Evolutionary conservation across 2,113 vertebrate genomes (phyloP).

Genomic region (Gambusia holbrooki): DNA sequence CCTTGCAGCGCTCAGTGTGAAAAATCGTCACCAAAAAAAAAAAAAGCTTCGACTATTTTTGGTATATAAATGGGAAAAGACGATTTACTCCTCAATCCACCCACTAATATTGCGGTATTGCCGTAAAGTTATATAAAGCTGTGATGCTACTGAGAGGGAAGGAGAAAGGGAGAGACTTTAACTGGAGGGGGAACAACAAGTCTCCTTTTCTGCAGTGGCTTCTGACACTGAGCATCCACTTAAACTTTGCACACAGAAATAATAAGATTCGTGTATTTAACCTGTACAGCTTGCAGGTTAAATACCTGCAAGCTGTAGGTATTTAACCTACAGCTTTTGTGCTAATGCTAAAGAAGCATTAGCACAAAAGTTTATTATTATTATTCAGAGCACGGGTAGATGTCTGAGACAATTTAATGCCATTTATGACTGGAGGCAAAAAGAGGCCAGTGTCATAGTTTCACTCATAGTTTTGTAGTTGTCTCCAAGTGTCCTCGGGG

Average conservation of each 20-base stretch:
- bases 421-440: slow-evolving; percentile 22
- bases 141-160: slow-evolving; percentile 41
- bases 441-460: slow-evolving; percentile 30
- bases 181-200: slow-evolving; percentile 47
- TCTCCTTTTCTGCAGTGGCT: slow-evolving; percentile 34
- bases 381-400: slow-evolving; percentile 7
- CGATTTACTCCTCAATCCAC: slow-evolving; percentile 58
- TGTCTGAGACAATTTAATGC: slow-evolving; percentile 33
- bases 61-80: slow-evolving; percentile 64
- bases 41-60: slow-evolving; percentile 45
- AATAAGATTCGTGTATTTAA: slow-evolving; percentile 16
- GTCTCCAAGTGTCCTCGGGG: slow-evolving; percentile 34
- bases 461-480: slow-evolving; percentile 49
- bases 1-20: slow-evolving; percentile 22
- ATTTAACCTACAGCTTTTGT: no score
- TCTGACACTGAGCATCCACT: neutral
- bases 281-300: neutral
- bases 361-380: neutral
- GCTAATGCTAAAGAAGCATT: no score
- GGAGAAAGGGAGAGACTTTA: slow-evolving; percentile 34
- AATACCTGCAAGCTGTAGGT: no score
- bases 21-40: slow-evolving; percentile 12
- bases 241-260: slow-evolving; percentile 31
- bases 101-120: slow-evolving; percentile 59
- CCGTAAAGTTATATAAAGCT: slow-evolving; percentile 67